phyloP scores from a whole-genome alignment of 2,888 invertebrate genomes.

The Serripes groenlandicus region DNA sequence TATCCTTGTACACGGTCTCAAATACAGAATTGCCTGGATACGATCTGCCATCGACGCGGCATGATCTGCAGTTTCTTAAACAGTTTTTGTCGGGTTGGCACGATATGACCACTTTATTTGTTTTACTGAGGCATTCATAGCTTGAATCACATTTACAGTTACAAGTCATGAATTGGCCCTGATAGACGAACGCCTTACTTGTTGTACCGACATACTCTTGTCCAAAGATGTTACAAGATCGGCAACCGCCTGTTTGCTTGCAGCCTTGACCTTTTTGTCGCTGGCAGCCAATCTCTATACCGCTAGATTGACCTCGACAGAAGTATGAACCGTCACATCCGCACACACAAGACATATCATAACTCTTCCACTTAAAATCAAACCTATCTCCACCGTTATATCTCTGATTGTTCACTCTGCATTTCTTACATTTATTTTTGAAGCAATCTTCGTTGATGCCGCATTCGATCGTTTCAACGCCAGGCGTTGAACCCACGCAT shows the following conservation, averaged over 20 bases:
- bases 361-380: conserved; percentile 69
- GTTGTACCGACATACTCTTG: conserved; percentile 42
- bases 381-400: conserved; percentile 71
- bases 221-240: conserved; percentile 57
- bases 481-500: conserved; percentile 46
- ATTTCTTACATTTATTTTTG: conserved; percentile 45
- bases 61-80: conserved; percentile 56
- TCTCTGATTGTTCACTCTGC: conserved; percentile 53
- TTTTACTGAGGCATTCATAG: conserved; percentile 56
- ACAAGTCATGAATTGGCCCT: conserved; percentile 62
- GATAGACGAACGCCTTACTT: conserved; percentile 47
- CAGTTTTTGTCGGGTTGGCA: conserved; percentile 49
- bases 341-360: conserved; percentile 77
- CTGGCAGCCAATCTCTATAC: conserved; percentile 46
- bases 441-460: conserved; percentile 53
- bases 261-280: conserved; percentile 39
- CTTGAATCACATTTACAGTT: conserved; percentile 57
- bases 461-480: conserved; percentile 29
- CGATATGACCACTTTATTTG: conserved; percentile 36
- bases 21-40: conserved; percentile 45
- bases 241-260: conserved; percentile 55
- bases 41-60: conserved; percentile 55
- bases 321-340: conserved; percentile 73
- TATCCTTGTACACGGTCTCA: conserved; percentile 35
- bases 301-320: conserved; percentile 38